Percentiles rank a stretch among this genome's conserved stretches.
Conservation (phyloP, 2,888 invertebrate genomes). For the Erebia aethiops region DNA sequence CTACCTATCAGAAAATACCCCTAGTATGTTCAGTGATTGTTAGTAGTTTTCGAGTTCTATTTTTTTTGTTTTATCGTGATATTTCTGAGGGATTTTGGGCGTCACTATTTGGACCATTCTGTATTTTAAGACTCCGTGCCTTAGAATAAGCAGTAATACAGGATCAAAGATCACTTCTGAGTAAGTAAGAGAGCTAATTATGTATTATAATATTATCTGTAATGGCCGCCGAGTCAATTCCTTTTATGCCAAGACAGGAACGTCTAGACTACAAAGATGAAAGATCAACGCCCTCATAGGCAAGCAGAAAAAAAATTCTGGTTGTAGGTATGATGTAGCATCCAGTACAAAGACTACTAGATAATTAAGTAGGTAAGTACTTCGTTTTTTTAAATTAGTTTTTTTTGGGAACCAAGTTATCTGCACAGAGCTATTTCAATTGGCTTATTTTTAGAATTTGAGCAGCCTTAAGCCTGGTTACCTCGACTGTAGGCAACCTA, state of each 20-base stretch:
- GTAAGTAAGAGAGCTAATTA: not conserved
- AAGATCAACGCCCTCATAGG: not conserved
- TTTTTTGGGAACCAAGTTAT: too few species aligned
- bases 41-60: too few species aligned
- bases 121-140: not conserved
- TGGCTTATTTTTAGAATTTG: too few species aligned
- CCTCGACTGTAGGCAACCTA: too few species aligned
- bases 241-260: slow-evolving; percentile 13
- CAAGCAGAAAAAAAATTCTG: not conserved
- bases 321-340: not conserved
- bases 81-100: too few species aligned
- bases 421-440: too few species aligned
- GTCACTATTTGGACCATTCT: too few species aligned
- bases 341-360: not conserved
- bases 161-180: not conserved
- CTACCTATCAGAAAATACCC: too few species aligned
- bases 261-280: not conserved
- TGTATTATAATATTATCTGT: not conserved
- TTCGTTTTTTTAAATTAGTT: not conserved
- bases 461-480: too few species aligned
- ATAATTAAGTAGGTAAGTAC: not conserved
- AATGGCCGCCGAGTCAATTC: not conserved
- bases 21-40: too few species aligned
- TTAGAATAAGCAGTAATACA: not conserved
- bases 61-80: too few species aligned